Evolutionary conservation across 2,113 vertebrate genomes (phyloP).

Genomic region (Athene cunicularia): DNA sequence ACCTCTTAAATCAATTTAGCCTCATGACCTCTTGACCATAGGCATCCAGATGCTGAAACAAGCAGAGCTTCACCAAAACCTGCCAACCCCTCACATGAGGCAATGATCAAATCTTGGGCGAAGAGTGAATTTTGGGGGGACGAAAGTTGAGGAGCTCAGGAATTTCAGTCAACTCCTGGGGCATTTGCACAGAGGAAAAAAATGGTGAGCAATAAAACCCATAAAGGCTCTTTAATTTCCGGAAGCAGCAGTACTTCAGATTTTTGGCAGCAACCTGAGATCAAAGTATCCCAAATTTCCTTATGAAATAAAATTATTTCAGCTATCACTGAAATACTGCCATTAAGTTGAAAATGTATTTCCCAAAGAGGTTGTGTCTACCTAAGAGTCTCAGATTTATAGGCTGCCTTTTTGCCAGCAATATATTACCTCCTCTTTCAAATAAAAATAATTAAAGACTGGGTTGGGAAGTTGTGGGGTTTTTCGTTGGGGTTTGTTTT

Average conservation of each 20-base stretch:
- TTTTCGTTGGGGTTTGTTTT: background rate
- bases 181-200: background rate
- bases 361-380: background rate
- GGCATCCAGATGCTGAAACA: accelerated
- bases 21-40: accelerated
- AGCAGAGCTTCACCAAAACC: background rate
- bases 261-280: slow-evolving; percentile 20
- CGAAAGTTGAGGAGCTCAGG: background rate
- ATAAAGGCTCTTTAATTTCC: slow-evolving; percentile 20
- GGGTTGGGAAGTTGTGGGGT: background rate
- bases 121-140: background rate
- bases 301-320: slow-evolving; percentile 43
- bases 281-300: slow-evolving; percentile 29
- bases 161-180: background rate
- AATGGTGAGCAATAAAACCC: background rate
- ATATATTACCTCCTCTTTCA: background rate
- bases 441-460: slow-evolving; percentile 7
- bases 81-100: background rate
- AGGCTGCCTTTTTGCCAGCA: background rate
- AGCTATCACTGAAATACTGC: background rate
- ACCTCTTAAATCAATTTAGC: background rate
- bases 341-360: background rate
- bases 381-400: background rate
- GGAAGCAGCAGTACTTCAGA: background rate
- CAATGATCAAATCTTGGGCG: background rate